phyloP scores from a whole-genome alignment of 2,888 invertebrate genomes.

The Diaprepes abbreviatus region DNA sequence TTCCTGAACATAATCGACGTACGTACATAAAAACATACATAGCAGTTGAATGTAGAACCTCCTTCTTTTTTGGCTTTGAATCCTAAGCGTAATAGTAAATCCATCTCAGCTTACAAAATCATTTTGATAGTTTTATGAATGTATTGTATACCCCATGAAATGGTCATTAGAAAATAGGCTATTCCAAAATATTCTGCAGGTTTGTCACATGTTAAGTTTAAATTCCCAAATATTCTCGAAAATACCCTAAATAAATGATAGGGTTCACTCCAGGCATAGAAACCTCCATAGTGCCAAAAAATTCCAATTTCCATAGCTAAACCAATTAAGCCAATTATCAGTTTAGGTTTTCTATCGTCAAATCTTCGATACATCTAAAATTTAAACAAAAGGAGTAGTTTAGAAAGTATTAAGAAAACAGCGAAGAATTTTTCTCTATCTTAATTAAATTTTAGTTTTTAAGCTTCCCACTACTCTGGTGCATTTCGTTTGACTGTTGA shows the following conservation, averaged over 20 bases:
- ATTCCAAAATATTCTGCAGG: slow-evolving; percentile 22
- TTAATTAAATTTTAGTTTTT: too few species aligned
- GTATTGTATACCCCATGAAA: slow-evolving; percentile 17
- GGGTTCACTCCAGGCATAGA: slow-evolving; percentile 6
- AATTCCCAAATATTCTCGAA: slow-evolving; percentile 10
- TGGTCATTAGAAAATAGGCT: slow-evolving; percentile 20
- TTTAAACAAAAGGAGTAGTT: too few species aligned
- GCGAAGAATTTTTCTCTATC: too few species aligned
- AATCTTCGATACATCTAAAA: slow-evolving; percentile 10
- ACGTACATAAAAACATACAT: too few species aligned
- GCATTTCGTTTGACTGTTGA: too few species aligned
- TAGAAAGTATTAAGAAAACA: too few species aligned
- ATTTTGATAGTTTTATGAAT: slow-evolving; percentile 6
- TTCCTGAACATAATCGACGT: too few species aligned
- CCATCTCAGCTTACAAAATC: too few species aligned
- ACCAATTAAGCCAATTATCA: slow-evolving; percentile 12
- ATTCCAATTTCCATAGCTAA: slow-evolving; percentile 14
- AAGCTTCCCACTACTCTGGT: too few species aligned
- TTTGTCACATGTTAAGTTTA: not conserved
- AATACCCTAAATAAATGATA: slow-evolving; percentile 9
- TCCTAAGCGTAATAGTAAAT: too few species aligned
- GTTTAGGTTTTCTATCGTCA: slow-evolving; percentile 10
- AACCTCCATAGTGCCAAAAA: slow-evolving; percentile 13
- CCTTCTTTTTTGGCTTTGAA: too few species aligned
- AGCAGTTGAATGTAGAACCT: too few species aligned